phyloP scores from a whole-genome alignment of 2,113 vertebrate species.

The Ammodytes marinus region DNA sequence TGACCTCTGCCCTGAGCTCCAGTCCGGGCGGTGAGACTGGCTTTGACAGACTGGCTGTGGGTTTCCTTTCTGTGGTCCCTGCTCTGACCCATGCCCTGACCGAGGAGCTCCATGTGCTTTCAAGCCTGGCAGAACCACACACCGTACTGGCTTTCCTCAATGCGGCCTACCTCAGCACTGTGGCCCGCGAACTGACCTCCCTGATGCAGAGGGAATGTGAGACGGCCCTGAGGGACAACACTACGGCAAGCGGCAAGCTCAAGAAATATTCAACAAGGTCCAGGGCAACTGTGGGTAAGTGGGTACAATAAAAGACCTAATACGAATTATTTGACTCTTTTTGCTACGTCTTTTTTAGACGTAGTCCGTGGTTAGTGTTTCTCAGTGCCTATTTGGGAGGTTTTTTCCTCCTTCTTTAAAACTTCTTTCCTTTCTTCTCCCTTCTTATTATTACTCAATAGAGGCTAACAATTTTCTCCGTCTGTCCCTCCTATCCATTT shows the following conservation, averaged over 20 bases:
- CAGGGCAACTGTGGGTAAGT: constrained; percentile 85
- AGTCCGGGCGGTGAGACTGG: constrained; percentile 83
- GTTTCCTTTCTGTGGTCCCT: constrained; percentile 82
- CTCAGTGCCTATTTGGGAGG: background rate
- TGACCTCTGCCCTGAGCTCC: constrained; percentile 83
- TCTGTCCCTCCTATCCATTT: constrained; percentile 8
- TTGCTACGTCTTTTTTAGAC: background rate
- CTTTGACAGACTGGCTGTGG: constrained; percentile 85
- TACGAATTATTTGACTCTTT: constrained; percentile 1
- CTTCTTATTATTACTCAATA: constrained; percentile 27
- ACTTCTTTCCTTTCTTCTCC: background rate
- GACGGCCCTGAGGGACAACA: constrained; percentile 88
- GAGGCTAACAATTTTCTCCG: constrained; percentile 25
- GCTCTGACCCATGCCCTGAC: constrained; percentile 86
- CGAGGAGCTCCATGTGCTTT: constrained; percentile 89
- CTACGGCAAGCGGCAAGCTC: constrained; percentile 79
- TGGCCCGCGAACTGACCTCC: constrained; percentile 87
- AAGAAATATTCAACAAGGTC: constrained; percentile 87
- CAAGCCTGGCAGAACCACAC: constrained; percentile 84
- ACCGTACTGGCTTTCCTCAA: constrained; percentile 89
- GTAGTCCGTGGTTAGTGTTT: background rate
- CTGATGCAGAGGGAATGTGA: constrained; percentile 90
- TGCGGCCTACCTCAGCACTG: constrained; percentile 88
- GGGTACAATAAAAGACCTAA: background rate
- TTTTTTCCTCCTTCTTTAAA: background rate